Evolutionary conservation across 1,140 invertebrate species (phyloP).

Genomic region (Cherax quadricarinatus): DNA sequence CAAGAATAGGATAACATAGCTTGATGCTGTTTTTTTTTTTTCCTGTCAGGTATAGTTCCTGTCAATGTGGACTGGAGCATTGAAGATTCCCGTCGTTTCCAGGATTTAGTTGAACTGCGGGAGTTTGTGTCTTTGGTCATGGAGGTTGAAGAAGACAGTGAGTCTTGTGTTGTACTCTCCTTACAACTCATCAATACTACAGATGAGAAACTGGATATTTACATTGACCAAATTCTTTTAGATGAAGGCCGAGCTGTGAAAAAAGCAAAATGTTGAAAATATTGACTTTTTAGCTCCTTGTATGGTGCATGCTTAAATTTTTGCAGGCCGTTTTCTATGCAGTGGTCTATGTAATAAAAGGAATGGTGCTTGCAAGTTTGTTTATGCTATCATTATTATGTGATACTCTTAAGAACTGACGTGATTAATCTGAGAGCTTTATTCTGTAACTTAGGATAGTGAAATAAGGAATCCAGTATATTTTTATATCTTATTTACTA

Average conservation of each 20-base stretch:
- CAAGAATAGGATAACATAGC: no score
- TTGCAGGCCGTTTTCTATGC: not conserved
- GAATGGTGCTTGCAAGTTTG: not conserved
- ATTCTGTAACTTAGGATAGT: not conserved
- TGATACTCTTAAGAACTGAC: not conserved
- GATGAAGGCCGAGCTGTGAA: slow-evolving; percentile 18
- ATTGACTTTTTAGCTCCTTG: not conserved
- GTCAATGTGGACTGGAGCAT: slow-evolving; percentile 8
- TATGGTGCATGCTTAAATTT: not conserved
- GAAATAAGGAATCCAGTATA: not conserved
- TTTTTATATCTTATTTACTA: slow-evolving; percentile 2
- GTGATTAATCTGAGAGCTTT: not conserved
- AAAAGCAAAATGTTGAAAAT: not conserved
- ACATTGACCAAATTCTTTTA: slow-evolving; percentile 1
- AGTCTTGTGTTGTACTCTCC: not conserved
- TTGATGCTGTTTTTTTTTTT: not conserved
- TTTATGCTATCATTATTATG: not conserved
- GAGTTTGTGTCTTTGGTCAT: slow-evolving; percentile 17
- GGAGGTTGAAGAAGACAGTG: not conserved
- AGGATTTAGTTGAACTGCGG: not conserved
- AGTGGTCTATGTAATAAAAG: not conserved
- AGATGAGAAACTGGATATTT: slow-evolving; percentile 1
- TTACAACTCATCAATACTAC: not conserved
- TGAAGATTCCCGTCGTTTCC: slow-evolving; percentile 17
- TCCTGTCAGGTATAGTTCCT: not conserved